These are phyloP conservation scores for Drosophila anomalata DNA, from an alignment of 2,888 invertebrate genomes.

Conservation along the genomic window DNA sequence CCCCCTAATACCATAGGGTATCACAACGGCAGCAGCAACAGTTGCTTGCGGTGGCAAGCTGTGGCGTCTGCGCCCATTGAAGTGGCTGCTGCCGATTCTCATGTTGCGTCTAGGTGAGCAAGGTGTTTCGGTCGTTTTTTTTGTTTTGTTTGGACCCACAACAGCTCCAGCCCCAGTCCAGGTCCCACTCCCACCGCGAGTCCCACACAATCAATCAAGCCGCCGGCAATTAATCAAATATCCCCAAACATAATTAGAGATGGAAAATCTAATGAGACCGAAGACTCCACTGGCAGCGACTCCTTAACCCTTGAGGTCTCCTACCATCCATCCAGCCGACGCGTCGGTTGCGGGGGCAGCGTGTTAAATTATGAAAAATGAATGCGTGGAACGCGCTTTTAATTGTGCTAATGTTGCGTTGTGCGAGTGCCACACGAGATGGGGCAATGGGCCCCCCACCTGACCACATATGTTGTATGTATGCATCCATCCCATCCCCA, in stretches of 20 bases:
- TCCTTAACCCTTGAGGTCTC: slow-evolving; percentile 5
- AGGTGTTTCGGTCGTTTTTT: slow-evolving; percentile 63
- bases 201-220: slow-evolving; percentile 72
- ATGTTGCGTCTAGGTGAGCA: slow-evolving; percentile 22
- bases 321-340: slow-evolving; percentile 42
- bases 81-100: slow-evolving; percentile 47
- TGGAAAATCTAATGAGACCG: slow-evolving; percentile 76
- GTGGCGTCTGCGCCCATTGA: slow-evolving; percentile 79
- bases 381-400: slow-evolving; percentile 75
- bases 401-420: slow-evolving; percentile 75
- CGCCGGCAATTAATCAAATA: slow-evolving; percentile 77
- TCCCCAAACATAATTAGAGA: slow-evolving; percentile 76
- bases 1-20: not conserved
- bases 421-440: slow-evolving; percentile 40
- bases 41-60: slow-evolving; percentile 65
- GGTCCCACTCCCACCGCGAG: slow-evolving; percentile 21
- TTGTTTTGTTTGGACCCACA: slow-evolving; percentile 50
- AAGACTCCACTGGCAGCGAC: slow-evolving; percentile 27
- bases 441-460: slow-evolving; percentile 49
- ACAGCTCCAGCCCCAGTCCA: slow-evolving; percentile 4
- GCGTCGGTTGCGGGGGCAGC: slow-evolving; percentile 66
- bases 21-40: slow-evolving; percentile 42
- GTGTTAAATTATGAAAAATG: slow-evolving; percentile 81
- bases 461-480: slow-evolving; percentile 38
- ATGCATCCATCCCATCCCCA: slow-evolving; percentile 34